Evolutionary conservation across 2,113 vertebrate genomes (phyloP).

Genomic region (Psilopsiagon aymara): DNA sequence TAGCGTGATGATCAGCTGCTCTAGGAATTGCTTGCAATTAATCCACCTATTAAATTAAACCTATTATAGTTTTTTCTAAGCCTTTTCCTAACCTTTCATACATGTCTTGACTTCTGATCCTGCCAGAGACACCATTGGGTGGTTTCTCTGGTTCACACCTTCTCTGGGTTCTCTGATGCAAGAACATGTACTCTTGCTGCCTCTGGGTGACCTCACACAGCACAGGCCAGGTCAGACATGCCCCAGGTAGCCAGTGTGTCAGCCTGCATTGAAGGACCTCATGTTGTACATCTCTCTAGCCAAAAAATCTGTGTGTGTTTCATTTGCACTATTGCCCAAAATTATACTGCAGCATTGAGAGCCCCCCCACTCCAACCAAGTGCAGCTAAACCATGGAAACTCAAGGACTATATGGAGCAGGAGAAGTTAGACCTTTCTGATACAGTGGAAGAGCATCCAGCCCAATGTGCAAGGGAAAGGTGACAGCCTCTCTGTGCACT

Average conservation of each 20-base stretch:
- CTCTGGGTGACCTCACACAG: background rate
- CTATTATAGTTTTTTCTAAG: background rate
- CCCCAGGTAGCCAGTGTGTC: background rate
- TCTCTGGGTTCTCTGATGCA: background rate
- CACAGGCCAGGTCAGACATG: background rate
- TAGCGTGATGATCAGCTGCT: background rate
- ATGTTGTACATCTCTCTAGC: background rate
- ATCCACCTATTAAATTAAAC: background rate
- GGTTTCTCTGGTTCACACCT: background rate
- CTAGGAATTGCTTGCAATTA: background rate
- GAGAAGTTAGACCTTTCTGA: background rate
- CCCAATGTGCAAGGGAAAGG: background rate
- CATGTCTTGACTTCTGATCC: background rate
- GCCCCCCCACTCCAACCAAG: background rate
- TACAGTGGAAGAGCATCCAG: background rate
- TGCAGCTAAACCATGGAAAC: background rate
- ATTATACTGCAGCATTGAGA: background rate
- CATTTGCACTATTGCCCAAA: background rate
- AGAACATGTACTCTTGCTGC: background rate
- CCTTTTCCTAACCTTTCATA: background rate
- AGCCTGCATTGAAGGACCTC: background rate
- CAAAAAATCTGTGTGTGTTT: background rate
- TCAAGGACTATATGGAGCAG: background rate
- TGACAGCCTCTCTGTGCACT: rapidly evolving
- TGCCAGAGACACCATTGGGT: background rate